Conservation (phyloP, 2,888 invertebrate genomes). For the Drosophila pegasa region DNA sequence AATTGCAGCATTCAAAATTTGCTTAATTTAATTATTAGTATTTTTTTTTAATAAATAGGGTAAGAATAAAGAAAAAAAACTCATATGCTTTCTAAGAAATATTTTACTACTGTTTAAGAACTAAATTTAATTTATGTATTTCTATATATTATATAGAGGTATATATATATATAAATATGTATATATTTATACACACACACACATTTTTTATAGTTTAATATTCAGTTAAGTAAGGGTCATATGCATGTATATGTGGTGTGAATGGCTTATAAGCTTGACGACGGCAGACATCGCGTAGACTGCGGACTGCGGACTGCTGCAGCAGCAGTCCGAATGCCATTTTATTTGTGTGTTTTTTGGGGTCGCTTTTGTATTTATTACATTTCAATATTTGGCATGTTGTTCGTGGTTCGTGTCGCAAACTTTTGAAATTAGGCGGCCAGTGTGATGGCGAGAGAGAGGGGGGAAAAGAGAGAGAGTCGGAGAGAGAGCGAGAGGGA, state of each 20-base stretch:
- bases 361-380: constrained; percentile 62
- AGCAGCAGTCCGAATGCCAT: constrained; percentile 4
- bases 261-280: background rate
- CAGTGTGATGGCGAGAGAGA: background rate
- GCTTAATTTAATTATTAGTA: too few relatives aligned
- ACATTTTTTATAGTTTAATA: background rate
- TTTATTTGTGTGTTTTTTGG: constrained; percentile 36
- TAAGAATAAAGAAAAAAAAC: too few relatives aligned
- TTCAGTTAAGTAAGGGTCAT: background rate
- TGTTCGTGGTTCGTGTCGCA: constrained; percentile 55
- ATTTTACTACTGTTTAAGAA: too few relatives aligned
- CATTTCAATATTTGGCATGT: constrained; percentile 71
- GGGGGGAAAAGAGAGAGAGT: background rate
- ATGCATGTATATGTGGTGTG: background rate
- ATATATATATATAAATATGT: too few relatives aligned
- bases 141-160: too few relatives aligned
- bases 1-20: too few relatives aligned
- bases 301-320: background rate
- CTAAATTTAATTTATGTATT: too few relatives aligned
- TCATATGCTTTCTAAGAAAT: too few relatives aligned
- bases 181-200: too few relatives aligned
- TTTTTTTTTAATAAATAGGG: too few relatives aligned
- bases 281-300: background rate
- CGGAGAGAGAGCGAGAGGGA: background rate
- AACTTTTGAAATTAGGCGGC: constrained; percentile 52